Evolutionary conservation across 2,113 vertebrate species (phyloP).

Genomic region (Collichthys lucidus): DNA sequence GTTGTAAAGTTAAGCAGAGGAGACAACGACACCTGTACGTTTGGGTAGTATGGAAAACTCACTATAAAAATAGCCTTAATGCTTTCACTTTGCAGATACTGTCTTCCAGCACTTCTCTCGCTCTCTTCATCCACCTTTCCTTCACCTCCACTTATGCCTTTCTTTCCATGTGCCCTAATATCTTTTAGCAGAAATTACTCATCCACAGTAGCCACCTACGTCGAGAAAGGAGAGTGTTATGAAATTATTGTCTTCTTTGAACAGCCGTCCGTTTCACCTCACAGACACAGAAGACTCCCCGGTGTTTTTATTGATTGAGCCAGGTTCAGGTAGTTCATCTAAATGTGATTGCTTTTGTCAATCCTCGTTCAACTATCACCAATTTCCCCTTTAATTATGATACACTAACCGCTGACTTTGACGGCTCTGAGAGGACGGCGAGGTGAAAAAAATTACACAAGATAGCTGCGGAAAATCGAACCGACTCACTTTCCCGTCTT

Average conservation of each 20-base stretch:
- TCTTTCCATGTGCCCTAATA: slow-evolving; percentile 16
- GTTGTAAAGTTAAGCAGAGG: neutral
- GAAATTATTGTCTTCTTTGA: slow-evolving; percentile 43
- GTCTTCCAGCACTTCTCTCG: neutral
- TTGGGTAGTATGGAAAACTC: neutral
- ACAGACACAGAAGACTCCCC: slow-evolving; percentile 30
- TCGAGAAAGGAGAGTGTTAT: slow-evolving; percentile 26
- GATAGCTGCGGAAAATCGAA: slow-evolving; percentile 63
- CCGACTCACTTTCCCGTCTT: slow-evolving; percentile 50
- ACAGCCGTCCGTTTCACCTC: slow-evolving; percentile 29
- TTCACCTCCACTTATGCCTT: slow-evolving; percentile 48
- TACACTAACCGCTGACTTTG: slow-evolving; percentile 48
- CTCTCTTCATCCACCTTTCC: slow-evolving; percentile 19
- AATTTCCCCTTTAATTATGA: slow-evolving; percentile 66
- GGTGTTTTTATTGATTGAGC: slow-evolving; percentile 37
- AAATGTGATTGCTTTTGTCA: slow-evolving; percentile 57
- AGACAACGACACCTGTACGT: neutral
- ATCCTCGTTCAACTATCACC: slow-evolving; percentile 23
- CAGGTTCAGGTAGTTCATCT: slow-evolving; percentile 19
- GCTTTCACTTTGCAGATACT: neutral
- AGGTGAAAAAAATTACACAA: slow-evolving; percentile 58
- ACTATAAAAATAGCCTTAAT: slow-evolving; percentile 31
- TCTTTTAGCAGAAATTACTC: slow-evolving; percentile 51
- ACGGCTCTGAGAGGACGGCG: slow-evolving; percentile 24
- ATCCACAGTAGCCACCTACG: slow-evolving; percentile 47